Conservation (phyloP, 35 echinoderm and acorn worm genomes). For the Apostichopus japonicus region DNA sequence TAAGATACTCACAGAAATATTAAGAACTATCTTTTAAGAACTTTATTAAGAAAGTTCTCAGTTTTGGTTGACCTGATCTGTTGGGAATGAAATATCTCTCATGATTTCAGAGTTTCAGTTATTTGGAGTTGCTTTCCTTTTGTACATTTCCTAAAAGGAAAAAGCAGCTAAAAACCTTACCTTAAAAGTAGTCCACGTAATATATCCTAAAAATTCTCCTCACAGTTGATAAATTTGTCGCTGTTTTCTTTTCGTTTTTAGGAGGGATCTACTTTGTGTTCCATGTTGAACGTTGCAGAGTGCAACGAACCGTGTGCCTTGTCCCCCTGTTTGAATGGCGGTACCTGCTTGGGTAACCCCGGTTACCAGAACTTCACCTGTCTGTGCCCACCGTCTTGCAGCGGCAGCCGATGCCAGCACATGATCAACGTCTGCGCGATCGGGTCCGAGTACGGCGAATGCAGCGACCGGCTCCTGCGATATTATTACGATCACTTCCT, state of each 20-base stretch:
- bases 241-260: background rate
- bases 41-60: too few relatives aligned
- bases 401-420: constrained; percentile 75
- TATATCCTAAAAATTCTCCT: too few relatives aligned
- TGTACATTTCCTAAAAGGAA: too few relatives aligned
- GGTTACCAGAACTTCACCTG: constrained; percentile 78
- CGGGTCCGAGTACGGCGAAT: constrained; percentile 56
- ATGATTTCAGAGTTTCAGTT: too few relatives aligned
- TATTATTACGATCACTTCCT: constrained; percentile 79
- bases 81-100: too few relatives aligned
- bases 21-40: too few relatives aligned
- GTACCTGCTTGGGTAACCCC: constrained; percentile 74
- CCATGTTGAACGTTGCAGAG: constrained; percentile 56
- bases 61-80: too few relatives aligned
- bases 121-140: too few relatives aligned
- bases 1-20: too few relatives aligned
- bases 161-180: too few relatives aligned
- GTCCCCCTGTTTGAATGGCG: constrained; percentile 80
- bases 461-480: constrained; percentile 53
- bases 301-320: constrained; percentile 79
- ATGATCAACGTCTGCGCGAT: constrained; percentile 83
- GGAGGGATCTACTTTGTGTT: constrained; percentile 50
- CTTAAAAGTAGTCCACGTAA: too few relatives aligned
- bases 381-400: constrained; percentile 73
- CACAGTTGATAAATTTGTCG: too few relatives aligned